Evolutionary conservation across 2,113 vertebrate genomes (phyloP).

Genomic region (Paramormyrops kingsleyae): DNA sequence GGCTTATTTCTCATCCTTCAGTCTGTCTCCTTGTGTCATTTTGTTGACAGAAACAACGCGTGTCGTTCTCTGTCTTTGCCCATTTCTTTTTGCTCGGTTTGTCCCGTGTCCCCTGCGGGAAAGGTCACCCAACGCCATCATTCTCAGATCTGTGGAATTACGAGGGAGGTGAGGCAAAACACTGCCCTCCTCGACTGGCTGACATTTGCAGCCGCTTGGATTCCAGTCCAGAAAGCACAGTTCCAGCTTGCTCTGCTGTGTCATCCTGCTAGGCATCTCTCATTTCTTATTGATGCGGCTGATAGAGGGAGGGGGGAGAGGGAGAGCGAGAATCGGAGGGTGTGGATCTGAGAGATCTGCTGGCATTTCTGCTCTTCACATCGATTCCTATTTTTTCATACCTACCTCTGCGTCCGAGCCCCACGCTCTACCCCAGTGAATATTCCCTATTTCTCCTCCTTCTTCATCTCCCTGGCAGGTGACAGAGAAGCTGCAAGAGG

Average conservation of each 20-base stretch:
- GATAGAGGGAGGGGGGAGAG: conserved; percentile 28
- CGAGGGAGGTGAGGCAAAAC: conserved; percentile 40
- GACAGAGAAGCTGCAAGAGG: conserved; percentile 88
- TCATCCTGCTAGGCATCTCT: conserved; percentile 42
- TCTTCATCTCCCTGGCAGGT: conserved; percentile 51
- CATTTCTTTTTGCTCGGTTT: conserved; percentile 34
- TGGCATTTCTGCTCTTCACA: conserved; percentile 19
- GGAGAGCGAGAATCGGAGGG: not conserved
- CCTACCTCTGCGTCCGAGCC: too few species aligned
- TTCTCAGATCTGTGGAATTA: conserved; percentile 47
- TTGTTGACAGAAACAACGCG: conserved; percentile 36
- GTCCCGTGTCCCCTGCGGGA: conserved; percentile 45
- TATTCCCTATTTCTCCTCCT: not conserved
- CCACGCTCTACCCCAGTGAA: not conserved
- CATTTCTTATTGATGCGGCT: conserved; percentile 45
- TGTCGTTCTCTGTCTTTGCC: conserved; percentile 44
- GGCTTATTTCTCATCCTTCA: not conserved
- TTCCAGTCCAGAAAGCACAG: conserved; percentile 40
- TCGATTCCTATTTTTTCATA: conserved; percentile 22
- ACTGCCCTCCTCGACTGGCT: conserved; percentile 39
- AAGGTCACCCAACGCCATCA: conserved; percentile 52
- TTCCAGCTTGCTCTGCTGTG: conserved; percentile 38
- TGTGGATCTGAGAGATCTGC: not conserved
- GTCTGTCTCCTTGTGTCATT: not conserved
- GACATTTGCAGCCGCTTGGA: conserved; percentile 28